phyloP scores from a whole-genome alignment of 2,113 vertebrate genomes.

The Philantomba maxwellii region DNA sequence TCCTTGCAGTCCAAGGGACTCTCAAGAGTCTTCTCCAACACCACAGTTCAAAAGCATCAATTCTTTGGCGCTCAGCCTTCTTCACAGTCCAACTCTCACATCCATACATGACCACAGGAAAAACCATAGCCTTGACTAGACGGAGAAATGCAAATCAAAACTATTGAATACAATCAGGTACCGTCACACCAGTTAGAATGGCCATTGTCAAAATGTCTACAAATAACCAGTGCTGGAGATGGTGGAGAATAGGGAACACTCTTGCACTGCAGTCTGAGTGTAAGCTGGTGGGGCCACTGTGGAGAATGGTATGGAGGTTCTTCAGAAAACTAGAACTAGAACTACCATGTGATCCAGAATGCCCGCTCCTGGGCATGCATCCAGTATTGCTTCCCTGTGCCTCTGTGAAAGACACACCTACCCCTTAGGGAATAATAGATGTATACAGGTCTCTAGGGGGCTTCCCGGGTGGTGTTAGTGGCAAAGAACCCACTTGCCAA shows the following conservation, averaged over 20 bases:
- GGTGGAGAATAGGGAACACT: background rate
- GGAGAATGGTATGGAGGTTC: background rate
- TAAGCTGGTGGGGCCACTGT: background rate
- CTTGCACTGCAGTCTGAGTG: background rate
- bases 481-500: background rate
- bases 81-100: too few species aligned
- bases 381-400: background rate
- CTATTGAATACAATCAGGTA: background rate
- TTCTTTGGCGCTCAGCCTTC: too few species aligned
- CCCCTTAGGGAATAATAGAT: too few species aligned
- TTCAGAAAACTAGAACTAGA: background rate
- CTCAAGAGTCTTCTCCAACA: too few species aligned
- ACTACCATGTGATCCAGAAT: background rate
- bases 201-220: background rate
- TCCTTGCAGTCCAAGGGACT: too few species aligned
- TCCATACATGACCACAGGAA: too few species aligned
- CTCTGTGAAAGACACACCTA: background rate
- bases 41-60: too few species aligned
- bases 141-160: background rate
- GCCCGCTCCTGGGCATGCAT: rapidly evolving
- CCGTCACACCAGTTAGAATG: background rate
- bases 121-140: too few species aligned
- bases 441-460: background rate
- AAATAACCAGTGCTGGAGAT: background rate
- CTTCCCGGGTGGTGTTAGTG: background rate